These are phyloP conservation scores for Sphyrna mokarran DNA, from an alignment of 2,113 vertebrate species.

Conservation along the genomic window DNA sequence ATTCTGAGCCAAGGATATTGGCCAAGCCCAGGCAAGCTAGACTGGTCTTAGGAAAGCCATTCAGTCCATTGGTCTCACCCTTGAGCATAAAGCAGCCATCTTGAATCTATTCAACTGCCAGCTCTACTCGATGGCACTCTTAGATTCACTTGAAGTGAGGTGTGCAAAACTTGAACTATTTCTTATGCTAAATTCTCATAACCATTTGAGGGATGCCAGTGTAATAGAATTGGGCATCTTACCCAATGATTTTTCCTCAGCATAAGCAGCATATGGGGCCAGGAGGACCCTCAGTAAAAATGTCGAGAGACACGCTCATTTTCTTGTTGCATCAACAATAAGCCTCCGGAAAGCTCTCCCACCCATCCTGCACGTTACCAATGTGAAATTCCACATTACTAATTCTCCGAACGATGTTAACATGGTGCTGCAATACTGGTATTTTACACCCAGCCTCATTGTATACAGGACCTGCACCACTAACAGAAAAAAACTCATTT, in stretches of 20 bases:
- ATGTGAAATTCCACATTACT: neutral
- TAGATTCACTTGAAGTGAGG: neutral
- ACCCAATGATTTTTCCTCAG: neutral
- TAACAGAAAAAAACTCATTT: neutral
- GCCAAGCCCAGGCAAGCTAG: neutral
- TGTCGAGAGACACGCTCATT: neutral
- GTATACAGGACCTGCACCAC: neutral
- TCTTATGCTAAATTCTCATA: neutral
- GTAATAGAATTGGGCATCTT: neutral
- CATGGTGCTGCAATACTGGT: neutral
- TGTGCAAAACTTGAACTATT: neutral
- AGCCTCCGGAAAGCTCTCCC: neutral
- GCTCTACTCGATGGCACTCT: neutral
- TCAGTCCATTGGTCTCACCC: neutral
- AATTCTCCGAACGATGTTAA: neutral
- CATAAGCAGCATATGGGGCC: neutral
- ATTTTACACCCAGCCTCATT: neutral
- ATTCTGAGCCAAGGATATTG: neutral
- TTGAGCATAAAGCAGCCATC: neutral
- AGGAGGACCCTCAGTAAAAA: neutral
- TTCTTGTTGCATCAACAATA: neutral
- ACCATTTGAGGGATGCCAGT: neutral
- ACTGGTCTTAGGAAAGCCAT: neutral
- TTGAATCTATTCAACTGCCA: neutral
- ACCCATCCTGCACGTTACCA: neutral